Evolutionary conservation across 30 jellyfish, hydroid and myxozoan genomes (phyloP).

Genomic region (Turritopsis dohrnii): DNA sequence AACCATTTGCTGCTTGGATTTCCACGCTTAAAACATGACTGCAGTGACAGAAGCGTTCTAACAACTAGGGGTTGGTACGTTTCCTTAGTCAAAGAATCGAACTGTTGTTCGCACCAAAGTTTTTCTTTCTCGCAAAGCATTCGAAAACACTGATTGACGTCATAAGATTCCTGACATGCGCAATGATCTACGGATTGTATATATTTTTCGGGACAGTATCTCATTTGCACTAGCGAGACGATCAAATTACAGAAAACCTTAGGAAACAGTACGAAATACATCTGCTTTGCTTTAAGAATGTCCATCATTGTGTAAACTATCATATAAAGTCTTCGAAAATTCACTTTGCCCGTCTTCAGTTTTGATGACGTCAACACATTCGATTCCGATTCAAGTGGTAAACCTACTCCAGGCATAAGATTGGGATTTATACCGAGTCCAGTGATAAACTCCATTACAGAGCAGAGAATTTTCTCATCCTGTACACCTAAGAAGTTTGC

Average conservation of each 20-base stretch:
- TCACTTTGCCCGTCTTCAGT: not conserved
- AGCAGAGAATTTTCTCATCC: slow-evolving; percentile 1
- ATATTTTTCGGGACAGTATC: not conserved
- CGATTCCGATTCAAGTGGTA: slow-evolving; percentile 3
- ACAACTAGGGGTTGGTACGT: slow-evolving; percentile 61
- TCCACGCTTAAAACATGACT: slow-evolving; percentile 28
- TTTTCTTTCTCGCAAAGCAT: slow-evolving; percentile 50
- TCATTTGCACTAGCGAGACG: slow-evolving; percentile 20
- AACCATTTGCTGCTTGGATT: slow-evolving; percentile 30
- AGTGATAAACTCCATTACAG: slow-evolving; percentile 1
- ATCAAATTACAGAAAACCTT: not conserved
- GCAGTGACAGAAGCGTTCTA: slow-evolving; percentile 50
- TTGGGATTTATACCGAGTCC: slow-evolving; percentile 27
- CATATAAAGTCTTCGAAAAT: slow-evolving; percentile 16
- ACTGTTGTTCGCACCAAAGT: slow-evolving; percentile 53
- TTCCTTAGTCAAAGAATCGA: slow-evolving; percentile 17
- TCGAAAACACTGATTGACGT: not conserved
- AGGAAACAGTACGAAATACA: not conserved
- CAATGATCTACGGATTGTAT: too few species aligned
- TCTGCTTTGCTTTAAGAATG: not conserved
- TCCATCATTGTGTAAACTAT: not conserved
- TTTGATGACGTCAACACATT: not conserved
- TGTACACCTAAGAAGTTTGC: slow-evolving; percentile 16
- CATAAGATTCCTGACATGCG: not conserved
- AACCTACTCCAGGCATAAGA: slow-evolving; percentile 23